Evolutionary conservation across 2,888 invertebrate genomes (phyloP), one percentile per base, ranked within the genome.

Genomic region (Microplitis deprimator): DNA sequence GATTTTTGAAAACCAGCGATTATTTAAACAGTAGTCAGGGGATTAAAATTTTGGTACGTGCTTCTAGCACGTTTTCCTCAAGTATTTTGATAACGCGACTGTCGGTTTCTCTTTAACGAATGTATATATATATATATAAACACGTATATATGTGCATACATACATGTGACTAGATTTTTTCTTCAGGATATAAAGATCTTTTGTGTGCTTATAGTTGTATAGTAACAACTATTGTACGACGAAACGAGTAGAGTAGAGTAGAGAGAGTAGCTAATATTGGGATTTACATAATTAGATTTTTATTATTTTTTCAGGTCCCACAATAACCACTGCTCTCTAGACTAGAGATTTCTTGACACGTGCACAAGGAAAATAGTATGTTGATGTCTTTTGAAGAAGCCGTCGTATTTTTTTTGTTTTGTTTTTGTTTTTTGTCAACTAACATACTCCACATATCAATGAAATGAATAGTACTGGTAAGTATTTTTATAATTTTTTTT

Each of bases 241-340:
- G 80, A 79, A 79, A 79, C 79, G 80, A 79, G 41, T 10, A 41
- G 41, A 41, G 50, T 50, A 82, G 80, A 81, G 81, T 78, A 82
- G 79, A 7, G 6, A 82, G 80, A 81, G 81, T 78, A 82, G 79
- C 82, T 83, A 82, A 85, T 85, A 82, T 82, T 81, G 82, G 85
- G 88, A 89, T 89, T 88, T 88, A 87, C 89, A 89, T 88, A 89
- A 88, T 89, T 88, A 88, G 86, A 85, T 79, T 79, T 76, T 81
- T 79, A 83, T 83, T 85, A 85, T 83, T 83, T 85, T 84, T 84
- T 83, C 84, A 84, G 84, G 83, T 77, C 65, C 62, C 68, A 39
- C 59, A 10, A 50, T 17, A 65, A 71, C 65, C 73, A 40, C 65
- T 65, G 29, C 50, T 38, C 69, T 40, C 29, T 29, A 29, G 29